A percentile compares a stretch with the other conserved stretches of the same genome.
These are phyloP conservation scores for Pristionchus entomophagus DNA, from an alignment of 2,888 invertebrate genomes.

Conservation along the genomic window DNA sequence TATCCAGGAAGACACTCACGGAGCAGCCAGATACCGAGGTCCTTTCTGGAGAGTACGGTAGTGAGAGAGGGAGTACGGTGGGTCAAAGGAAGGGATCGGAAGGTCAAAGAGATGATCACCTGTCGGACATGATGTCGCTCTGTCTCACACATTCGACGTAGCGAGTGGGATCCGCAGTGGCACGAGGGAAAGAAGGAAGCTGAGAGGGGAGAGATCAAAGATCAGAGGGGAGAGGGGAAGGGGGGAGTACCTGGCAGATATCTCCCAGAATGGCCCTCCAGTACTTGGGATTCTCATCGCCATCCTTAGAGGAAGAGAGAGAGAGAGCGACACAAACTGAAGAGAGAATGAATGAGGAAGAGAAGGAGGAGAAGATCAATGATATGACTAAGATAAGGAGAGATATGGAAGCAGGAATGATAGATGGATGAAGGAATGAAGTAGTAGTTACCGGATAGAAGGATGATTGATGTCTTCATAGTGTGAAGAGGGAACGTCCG, in stretches of 20 bases:
- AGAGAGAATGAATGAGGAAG: neutral
- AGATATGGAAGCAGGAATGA: neutral
- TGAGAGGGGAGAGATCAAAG: slow-evolving; percentile 47
- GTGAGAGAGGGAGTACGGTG: neutral
- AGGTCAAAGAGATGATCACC: slow-evolving; percentile 56
- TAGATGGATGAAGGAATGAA: neutral
- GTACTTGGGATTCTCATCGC: slow-evolving; percentile 69
- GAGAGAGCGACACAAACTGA: neutral
- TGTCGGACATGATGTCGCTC: slow-evolving; percentile 66
- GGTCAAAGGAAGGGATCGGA: too few relatives aligned
- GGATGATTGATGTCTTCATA: slow-evolving; percentile 14
- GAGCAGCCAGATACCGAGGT: slow-evolving; percentile 74
- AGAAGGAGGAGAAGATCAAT: neutral
- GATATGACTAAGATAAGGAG: neutral
- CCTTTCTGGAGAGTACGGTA: slow-evolving; percentile 62
- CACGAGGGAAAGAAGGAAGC: slow-evolving; percentile 72
- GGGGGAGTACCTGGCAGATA: slow-evolving; percentile 64
- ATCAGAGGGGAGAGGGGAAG: neutral
- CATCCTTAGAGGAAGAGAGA: slow-evolving; percentile 53
- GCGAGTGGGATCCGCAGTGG: slow-evolving; percentile 70
- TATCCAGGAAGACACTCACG: slow-evolving; percentile 73
- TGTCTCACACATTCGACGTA: slow-evolving; percentile 74
- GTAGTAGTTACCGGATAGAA: neutral
- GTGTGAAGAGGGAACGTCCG: neutral
- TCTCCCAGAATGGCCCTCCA: slow-evolving; percentile 74